Evolutionary conservation across 2,888 invertebrate genomes (phyloP), one percentile per base, ranked within the genome.

Genomic region (Archips crataeganus): DNA sequence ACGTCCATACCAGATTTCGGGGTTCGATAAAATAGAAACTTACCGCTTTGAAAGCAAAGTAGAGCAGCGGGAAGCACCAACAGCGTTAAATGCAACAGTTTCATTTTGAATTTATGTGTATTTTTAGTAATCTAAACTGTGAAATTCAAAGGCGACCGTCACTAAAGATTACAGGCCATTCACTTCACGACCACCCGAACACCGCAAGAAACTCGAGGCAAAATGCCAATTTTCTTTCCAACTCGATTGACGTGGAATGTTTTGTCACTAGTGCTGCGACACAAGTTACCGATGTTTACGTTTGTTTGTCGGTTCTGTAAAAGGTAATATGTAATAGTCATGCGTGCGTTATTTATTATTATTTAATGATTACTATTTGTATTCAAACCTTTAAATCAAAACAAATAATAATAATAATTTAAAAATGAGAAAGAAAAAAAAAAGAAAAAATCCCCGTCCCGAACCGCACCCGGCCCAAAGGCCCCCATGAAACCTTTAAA

Each of bases 31-130:
- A 77, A 78, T 80, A 79, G 78, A 77, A 93, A 95, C 96, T 97
- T 95, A 98, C 97, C 96, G 90, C 94, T 95, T 88, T 96, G 96
- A 78, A 96, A 95, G 79, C 96, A 96, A 80, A 97, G 95, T 79
- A 97, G 95, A 62, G 97, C 95, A 47, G 97, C 96, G 80, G 97
- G 97, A 77, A 97, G 90, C 80, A 97, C 95, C 83, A 97, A 84
- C 71, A 97, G 85, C 69, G 89, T 84, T 82, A 97, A 89, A 87
- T 96, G 95, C 82, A 97, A 92, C 83, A 95, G 94, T 92, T 95
- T 97, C 97, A 97, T 97, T 88, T 90, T 95, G 80, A 84, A 79
- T 71, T 79, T 81, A 80, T 80, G 80, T 73, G 64, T 72, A 70
- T 78, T 77, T 77, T 75, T 79, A 77, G 79, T 79, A 79, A 80